Base-by-base conservation (phyloP, 2,797 vertebrate species). In the Spondyliosoma cantharus region DNA sequence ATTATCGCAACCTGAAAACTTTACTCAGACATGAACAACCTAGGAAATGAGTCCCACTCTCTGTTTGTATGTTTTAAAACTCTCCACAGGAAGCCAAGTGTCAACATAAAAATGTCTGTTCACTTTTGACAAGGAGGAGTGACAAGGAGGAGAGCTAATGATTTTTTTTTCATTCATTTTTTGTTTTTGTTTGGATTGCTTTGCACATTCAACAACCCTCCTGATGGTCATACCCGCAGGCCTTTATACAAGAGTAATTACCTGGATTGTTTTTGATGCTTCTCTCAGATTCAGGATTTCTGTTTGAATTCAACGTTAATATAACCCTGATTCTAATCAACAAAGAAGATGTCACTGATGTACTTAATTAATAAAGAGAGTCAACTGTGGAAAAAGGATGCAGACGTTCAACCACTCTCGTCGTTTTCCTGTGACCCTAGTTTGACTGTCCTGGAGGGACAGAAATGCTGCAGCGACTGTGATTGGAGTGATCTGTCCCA, bases 1-100 rank as follows among this genome's bases (percentile, higher is more conserved):
- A 79, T 73, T 49, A 29, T 62, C 57, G 17, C 50, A 82, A 66
- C 71, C 78, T 83, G 53, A 78, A 80, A 84, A 68, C 71, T 77
- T 84, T 62, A 54, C 20, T 78, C 65, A 65, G 27, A 45, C 42
- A 15, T 54, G 59, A 29, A 63, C 56, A 29, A 3, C 82, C 24
- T 27, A 20, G 24, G 52, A 58, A 77, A 61, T 52, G 59, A 49
- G 74, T 81, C 79, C 80, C 50, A 54, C 67, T 64, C 71, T 42
- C 52, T 70, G 32, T 52, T 62, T 76, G 61, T 74, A 20, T 59
- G 74, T 48, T 61, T 45, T 16, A 76, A 79, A 48, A 69, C 59
- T 59, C 49, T 67, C 68, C n/a, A 7, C 58, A 77, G 73, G 72
- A 79, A 82, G 54, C 48, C 19, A 19, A 49, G 27, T 43, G 29